Evolutionary conservation across 2,888 invertebrate species (phyloP), one percentile per base, ranked within the genome.

Genomic region (Synergus gifuensis): DNA sequence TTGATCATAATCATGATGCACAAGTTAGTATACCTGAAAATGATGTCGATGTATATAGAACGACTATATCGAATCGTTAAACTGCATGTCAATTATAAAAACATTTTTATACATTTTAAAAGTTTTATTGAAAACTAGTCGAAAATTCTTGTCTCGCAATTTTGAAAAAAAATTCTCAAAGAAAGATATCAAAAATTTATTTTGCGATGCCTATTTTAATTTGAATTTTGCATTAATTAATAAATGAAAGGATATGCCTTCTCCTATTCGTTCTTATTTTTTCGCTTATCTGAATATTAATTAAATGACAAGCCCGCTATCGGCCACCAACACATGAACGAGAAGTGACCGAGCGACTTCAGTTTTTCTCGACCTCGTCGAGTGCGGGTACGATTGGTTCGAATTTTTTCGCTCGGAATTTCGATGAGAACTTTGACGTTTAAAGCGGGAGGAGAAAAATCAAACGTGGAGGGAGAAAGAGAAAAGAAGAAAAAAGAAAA

Each of bases 281-380:
- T 69, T 16, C 46, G 14, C 46, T 46, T 69, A 69, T 69, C 67
- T 46, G 67, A 69, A 69, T 46, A 46, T 46, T 69, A 69, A 69
- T 69, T 67, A 69, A 69, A 44, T 12, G 67, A 69, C 67, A 69
- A 69, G 46, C 46, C 46, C 46, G 67, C 67, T 67, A 67, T 67
- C 67, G n/a, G 5, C 14, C 42, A 67, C 67, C 67, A 67, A 44
- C 44, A 67, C 67, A 67, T n/a, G 22, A 12, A 60, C 22, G 22
- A 22, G 22, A 60, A 60, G 42, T 44, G 22, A 69, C 44, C 18
- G 18, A 69, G 22, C 16, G 67, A 69, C 40, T 64, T 28, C 46
- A 69, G 46, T 69, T 69, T 69, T 69, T 69, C 67, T 69, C 67
- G 46, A 69, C 66, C 66, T 44, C 63, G 8, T 18, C n/a, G 22